Base-by-base conservation (phyloP, 2,113 vertebrate species). In the Amblyopsis rosae region DNA sequence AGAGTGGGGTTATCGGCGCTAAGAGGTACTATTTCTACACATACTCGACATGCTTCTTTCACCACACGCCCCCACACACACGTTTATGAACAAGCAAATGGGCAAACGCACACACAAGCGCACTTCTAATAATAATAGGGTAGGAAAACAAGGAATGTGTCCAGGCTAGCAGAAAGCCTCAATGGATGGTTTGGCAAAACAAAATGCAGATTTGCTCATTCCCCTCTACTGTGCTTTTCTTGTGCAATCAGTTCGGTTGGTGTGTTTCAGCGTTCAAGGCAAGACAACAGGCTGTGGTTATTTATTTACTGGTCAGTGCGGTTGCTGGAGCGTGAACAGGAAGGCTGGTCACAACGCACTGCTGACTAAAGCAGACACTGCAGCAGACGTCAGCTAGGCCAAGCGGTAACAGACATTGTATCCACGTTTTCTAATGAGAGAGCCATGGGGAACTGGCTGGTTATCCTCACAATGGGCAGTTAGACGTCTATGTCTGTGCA, bases 111-210 rank as follows among this genome's bases (percentile, higher is more conserved):
- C 46, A 50, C 11, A 49, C 59, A 71, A 26, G 26, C 66, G 68
- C 75, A 8, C 72, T 81, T 73, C 73, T 88, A 91, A 87, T 90
- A 88, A 90, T 90, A 84, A 87, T 78, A 83, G 82, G 82, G 76
- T 87, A 75, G 80, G 78, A 81, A 64, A 72, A 59, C 64, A 73
- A 81, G 79, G 84, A 91, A 90, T 91, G 82, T 86, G 88, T 88
- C 72, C 74, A 82, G 69, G 82, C 89, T 87, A 82, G 88, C 88
- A 84, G 78, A 90, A 88, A 84, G 63, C 67, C 61, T 77, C 66
- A 65, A 55, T 73, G 35, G 50, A 60, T 26, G 70, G 64, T 86
- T 88, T 86, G 84, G 87, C 82, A 81, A 70, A 71, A 59, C n/a
- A 12, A 85, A 80, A 67, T 48, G 45, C 83, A 78, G 56, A 26